Conservation (phyloP, 2,888 invertebrate species). For the Drosophila prostipennis region DNA sequence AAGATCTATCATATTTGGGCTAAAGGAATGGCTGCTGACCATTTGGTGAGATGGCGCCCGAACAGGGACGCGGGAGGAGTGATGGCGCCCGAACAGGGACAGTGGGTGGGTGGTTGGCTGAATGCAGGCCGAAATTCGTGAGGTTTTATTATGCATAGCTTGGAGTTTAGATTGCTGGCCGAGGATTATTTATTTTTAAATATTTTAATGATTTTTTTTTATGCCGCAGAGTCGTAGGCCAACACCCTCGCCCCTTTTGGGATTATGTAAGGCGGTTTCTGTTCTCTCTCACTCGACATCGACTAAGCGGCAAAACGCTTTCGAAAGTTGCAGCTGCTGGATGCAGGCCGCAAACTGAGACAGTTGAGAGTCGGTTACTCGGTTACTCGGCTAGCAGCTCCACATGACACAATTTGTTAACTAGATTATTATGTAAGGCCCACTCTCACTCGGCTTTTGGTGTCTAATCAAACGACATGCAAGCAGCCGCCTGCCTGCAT, state of each 20-base stretch:
- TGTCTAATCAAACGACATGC: slow-evolving; percentile 64
- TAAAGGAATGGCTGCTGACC: slow-evolving; percentile 19
- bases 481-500: slow-evolving; percentile 37
- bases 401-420: slow-evolving; percentile 78
- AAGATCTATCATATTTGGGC: slow-evolving; percentile 42
- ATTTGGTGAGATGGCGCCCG: not conserved
- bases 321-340: slow-evolving; percentile 63
- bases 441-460: slow-evolving; percentile 12
- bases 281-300: slow-evolving; percentile 23
- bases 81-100: slow-evolving; percentile 1
- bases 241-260: slow-evolving; percentile 63
- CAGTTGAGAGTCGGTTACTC: slow-evolving; percentile 29
- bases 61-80: not conserved
- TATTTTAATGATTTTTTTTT: slow-evolving; percentile 72
- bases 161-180: slow-evolving; percentile 53
- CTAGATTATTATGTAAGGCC: slow-evolving; percentile 75
- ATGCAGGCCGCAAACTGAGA: slow-evolving; percentile 26
- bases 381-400: slow-evolving; percentile 54
- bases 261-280: slow-evolving; percentile 41
- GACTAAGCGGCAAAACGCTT: slow-evolving; percentile 49
- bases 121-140: slow-evolving; percentile 11
- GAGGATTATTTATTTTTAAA: slow-evolving; percentile 71
- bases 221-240: slow-evolving; percentile 47
- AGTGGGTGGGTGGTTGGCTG: too few species aligned
- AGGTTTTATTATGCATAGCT: slow-evolving; percentile 16